A percentile compares a stretch with the other conserved stretches of the same genome.
Conservation (phyloP, 2,113 vertebrate species). For the Carassius auratus region DNA sequence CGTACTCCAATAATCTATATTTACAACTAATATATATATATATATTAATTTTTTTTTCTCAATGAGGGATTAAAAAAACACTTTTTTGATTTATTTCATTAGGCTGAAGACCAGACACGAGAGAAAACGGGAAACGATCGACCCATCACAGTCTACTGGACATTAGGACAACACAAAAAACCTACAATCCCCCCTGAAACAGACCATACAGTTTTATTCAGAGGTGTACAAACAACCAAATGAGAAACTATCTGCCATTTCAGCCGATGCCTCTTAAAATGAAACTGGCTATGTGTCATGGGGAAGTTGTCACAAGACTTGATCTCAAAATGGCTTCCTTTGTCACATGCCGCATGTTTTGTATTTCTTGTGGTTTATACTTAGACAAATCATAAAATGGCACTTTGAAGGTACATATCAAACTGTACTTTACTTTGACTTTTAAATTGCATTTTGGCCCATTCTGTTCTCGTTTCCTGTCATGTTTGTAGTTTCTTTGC, state of each 20-base stretch:
- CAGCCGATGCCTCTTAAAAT: not conserved
- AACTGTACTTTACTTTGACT: not conserved
- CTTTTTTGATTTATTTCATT: not conserved
- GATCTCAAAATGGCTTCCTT: not conserved
- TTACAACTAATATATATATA: too few relatives aligned
- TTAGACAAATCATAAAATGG: too few relatives aligned
- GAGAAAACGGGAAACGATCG: not conserved
- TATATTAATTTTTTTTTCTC: too few relatives aligned
- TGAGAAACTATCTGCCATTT: not conserved
- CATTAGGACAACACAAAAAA: slow-evolving; percentile 5
- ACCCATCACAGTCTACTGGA: not conserved
- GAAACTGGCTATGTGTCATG: not conserved
- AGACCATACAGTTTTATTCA: not conserved
- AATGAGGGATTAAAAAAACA: not conserved
- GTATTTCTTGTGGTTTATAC: too few relatives aligned
- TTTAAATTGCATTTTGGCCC: not conserved
- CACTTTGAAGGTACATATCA: too few relatives aligned
- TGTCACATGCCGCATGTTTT: not conserved
- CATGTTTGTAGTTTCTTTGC: not conserved
- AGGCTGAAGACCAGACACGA: not conserved
- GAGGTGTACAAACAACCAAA: fast-evolving
- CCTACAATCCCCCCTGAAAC: not conserved
- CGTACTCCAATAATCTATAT: too few relatives aligned
- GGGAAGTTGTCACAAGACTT: not conserved
- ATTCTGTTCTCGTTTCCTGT: not conserved